Conservation (phyloP, 2,888 invertebrate species). For the Euproctis similis region DNA sequence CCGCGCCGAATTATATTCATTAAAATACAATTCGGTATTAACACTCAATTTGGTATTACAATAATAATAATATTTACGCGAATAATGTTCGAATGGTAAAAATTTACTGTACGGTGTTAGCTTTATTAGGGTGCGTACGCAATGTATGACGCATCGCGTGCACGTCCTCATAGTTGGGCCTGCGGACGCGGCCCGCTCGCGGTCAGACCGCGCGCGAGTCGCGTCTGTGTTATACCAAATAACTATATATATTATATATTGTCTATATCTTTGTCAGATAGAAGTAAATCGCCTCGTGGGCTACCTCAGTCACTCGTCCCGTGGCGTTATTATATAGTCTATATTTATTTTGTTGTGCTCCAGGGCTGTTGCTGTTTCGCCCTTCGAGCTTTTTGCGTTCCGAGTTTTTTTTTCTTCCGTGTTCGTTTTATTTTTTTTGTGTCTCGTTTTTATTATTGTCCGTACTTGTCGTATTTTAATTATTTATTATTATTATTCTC, state of each 20-base stretch:
- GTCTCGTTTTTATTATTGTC: constrained; percentile 62
- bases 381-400: constrained; percentile 62
- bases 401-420: constrained; percentile 66
- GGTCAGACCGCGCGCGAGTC: constrained; percentile 28
- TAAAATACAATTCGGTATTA: too few relatives aligned
- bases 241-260: too few relatives aligned
- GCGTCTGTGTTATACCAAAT: constrained; percentile 32
- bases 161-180: constrained; percentile 26
- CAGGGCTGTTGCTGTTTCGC: constrained; percentile 71
- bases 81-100: too few relatives aligned
- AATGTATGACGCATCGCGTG: too few relatives aligned
- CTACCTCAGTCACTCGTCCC: constrained; percentile 72
- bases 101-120: too few relatives aligned
- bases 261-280: constrained; percentile 33
- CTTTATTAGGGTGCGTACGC: too few relatives aligned
- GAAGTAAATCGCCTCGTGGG: constrained; percentile 62
- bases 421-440: too few relatives aligned
- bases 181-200: constrained; percentile 22
- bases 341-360: constrained; percentile 72
- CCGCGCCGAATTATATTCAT: background rate
- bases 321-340: constrained; percentile 62
- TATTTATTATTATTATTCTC: too few relatives aligned
- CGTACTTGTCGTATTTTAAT: constrained; percentile 59
- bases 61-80: too few relatives aligned
- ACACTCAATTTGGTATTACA: too few relatives aligned